These are phyloP conservation scores for Aramus guarauna DNA, from an alignment of 2,113 vertebrate species.

Conservation along the genomic window DNA sequence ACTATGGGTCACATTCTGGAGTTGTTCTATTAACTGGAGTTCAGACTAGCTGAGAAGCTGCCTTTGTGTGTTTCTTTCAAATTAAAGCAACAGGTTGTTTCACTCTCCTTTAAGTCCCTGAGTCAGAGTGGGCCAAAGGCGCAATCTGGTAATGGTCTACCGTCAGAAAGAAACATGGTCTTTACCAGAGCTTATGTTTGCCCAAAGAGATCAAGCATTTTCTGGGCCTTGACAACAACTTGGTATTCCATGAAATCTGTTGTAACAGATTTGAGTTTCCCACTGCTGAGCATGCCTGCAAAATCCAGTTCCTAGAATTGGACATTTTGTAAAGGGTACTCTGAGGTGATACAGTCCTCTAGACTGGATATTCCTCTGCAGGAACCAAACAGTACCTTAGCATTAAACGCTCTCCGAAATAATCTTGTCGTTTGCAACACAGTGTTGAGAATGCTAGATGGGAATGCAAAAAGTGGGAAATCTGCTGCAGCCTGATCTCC, in stretches of 20 bases:
- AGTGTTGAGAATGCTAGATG: background rate
- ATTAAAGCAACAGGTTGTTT: background rate
- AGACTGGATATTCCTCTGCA: background rate
- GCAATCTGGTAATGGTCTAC: background rate
- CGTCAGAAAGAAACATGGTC: background rate
- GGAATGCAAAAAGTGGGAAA: background rate
- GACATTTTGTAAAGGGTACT: background rate
- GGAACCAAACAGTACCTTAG: background rate
- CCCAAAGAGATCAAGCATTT: background rate
- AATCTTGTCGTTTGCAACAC: background rate
- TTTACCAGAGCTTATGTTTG: background rate
- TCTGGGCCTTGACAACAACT: background rate
- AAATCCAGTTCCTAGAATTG: background rate
- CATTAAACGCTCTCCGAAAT: background rate
- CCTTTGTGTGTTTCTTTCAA: background rate
- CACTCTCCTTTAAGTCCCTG: background rate
- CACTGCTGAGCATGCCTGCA: background rate
- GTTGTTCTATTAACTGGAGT: background rate
- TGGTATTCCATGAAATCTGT: background rate
- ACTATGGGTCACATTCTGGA: background rate
- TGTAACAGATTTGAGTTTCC: background rate
- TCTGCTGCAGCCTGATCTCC: background rate
- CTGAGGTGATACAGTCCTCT: background rate
- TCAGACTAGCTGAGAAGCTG: background rate
- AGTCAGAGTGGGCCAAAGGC: background rate